Evolutionary conservation across 37 sponge, comb jelly and placozoan species (phyloP), one percentile per base, ranked within the genome.

Genomic region (Hexactinellida sp.): DNA sequence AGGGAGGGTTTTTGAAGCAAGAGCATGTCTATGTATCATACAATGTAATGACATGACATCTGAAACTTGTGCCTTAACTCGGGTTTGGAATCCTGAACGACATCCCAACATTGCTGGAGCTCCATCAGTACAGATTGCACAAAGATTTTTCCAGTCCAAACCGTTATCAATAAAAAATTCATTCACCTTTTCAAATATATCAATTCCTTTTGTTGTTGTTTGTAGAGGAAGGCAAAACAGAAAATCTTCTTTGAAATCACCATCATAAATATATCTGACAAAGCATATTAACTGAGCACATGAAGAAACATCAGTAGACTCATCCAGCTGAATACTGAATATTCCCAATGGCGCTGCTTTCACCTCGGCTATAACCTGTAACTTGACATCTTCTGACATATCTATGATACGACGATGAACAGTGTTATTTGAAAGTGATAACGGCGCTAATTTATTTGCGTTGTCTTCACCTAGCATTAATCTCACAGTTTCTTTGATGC

Each of bases 301-400:
- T 63, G 76, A 63, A 63, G 76, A 7, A 21, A 63, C 76, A 63
- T 63, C 76, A 21, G 76, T 63, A 5, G 76, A 63, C 76, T 63
- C 76, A 63, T 63, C 76, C 13, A 63, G 13, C 76, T 63, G 76
- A 23, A 63, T 63, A 63, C 76, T 63, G 76, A 63, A 63, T 63
- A 63, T 21, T 21, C 76, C 34, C 76, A 63, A 63, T 28, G 76
- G 76, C 13, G 76, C 76, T 63, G 76, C 13, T 63, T 63, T 63
- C 76, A 63, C 13, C 76, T 63, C 76, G 76, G 76, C 3, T 63
- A 63, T 23, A 63, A 63, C 76, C 13, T 63, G 76, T 63, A 63
- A 63, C 76, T 63, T 63, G 76, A 63, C 76, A 63, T 63, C 21
- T 63, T 63, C 76, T 63, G 76, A 63, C 76, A 63, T 63, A 63